Conservation (phyloP, 2,888 invertebrate genomes). For the Epistrophe eligans region DNA sequence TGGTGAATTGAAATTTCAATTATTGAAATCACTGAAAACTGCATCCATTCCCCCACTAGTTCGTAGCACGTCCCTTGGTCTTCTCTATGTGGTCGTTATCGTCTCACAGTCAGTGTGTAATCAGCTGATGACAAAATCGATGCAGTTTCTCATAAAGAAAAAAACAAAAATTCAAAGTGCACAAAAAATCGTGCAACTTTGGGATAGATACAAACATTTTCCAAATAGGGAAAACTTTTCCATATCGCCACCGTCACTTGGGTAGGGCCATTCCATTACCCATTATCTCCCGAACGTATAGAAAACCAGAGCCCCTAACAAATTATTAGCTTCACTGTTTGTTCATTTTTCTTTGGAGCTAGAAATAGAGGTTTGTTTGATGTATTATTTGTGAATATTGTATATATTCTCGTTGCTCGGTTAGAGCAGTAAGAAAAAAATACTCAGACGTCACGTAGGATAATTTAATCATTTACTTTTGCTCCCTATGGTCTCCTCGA, state of each 20-base stretch:
- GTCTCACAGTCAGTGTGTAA: conserved; percentile 49
- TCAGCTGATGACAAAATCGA: conserved; percentile 73
- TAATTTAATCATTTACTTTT: conserved; percentile 43
- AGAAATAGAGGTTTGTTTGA: conserved; percentile 7
- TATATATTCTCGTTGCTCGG: not conserved
- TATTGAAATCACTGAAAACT: conserved; percentile 60
- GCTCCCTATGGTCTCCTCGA: conserved; percentile 25
- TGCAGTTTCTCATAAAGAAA: conserved; percentile 46
- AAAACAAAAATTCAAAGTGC: conserved; percentile 15
- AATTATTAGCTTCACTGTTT: conserved; percentile 34
- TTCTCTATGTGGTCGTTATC: not conserved
- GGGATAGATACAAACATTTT: conserved; percentile 65
- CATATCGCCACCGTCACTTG: conserved; percentile 31
- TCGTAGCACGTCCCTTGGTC: conserved; percentile 2
- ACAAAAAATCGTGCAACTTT: conserved; percentile 33
- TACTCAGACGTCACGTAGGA: conserved; percentile 25
- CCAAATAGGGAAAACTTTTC: conserved; percentile 40
- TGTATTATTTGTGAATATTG: conserved; percentile 10
- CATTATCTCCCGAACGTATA: conserved; percentile 27
- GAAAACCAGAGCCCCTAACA: conserved; percentile 28
- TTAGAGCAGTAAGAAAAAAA: not conserved
- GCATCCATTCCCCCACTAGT: conserved; percentile 46
- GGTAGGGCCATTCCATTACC: conserved; percentile 58
- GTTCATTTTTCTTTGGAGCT: conserved; percentile 2
- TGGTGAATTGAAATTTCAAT: conserved; percentile 51